Base-by-base conservation (phyloP, 2,113 vertebrate species). In the Sapajus apella region DNA sequence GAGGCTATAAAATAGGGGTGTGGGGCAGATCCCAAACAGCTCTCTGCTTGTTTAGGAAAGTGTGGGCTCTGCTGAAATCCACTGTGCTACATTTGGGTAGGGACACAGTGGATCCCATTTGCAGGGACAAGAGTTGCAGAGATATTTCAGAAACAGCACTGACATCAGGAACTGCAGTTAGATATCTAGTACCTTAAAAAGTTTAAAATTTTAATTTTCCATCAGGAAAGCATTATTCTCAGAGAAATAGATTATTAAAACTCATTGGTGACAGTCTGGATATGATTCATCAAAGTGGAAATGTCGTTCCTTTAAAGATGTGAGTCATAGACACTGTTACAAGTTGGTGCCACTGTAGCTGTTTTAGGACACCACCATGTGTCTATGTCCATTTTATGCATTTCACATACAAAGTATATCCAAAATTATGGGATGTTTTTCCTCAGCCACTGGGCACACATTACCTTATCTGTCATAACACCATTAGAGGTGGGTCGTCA, bases 81-180 rank as follows among this genome's bases (percentile, higher is more conserved):
- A 37, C 9, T 30, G 58, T n/a, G 16, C 3, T 68, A 14, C 80
- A 17, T 14, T 32, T 40, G 52, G 32, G 4, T 18, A n/a, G n/a
- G n/a, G 30, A 52, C 5, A 9, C 18, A 73, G 52, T 13, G 10
- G 40, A 18, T 58, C 50, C 3, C 18, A 47, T 25, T 35, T 82
- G 52, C 68, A 16, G 61, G 61, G 25, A 64, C 5, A 64, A 25
- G 12, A 35, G 3, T 7, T 45, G 17, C 32, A 43, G 64, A 18
- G 18, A 5, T 7, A 1, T 4, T 50, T 32, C 40, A 23, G 27
- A 64, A 66, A 13, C 2, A 40, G 25, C 40, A 30, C 0, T 4
- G 32, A 43, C 37, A 52, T 5, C 52, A 61, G 27, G 2, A 35
- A 40, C 18, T 6, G 11, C 4, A 47, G 16, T 61, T 35, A 35